Conservation (phyloP, 2,888 invertebrate genomes). For the Salticus scenicus region DNA sequence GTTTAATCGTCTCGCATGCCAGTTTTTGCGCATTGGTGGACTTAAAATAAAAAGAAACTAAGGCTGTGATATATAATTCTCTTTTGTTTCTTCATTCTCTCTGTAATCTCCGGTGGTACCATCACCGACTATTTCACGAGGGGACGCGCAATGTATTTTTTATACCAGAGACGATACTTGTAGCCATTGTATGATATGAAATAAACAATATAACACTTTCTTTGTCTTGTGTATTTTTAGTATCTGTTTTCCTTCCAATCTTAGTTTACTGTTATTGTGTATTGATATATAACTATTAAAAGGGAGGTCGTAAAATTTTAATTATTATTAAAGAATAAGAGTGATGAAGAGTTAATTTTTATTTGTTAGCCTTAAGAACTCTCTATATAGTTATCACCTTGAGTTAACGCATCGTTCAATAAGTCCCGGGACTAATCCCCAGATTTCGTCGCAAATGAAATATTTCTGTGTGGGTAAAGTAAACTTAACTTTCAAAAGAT, state of each 20-base stretch:
- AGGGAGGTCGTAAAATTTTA: too few species aligned
- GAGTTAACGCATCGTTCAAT: too few species aligned
- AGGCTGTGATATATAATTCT: conserved; percentile 66
- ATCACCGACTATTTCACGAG: conserved; percentile 10
- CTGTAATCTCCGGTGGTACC: conserved; percentile 9
- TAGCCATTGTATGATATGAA: conserved; percentile 62
- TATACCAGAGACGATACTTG: conserved; percentile 65
- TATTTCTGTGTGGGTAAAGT: too few species aligned
- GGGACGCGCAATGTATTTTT: conserved; percentile 62
- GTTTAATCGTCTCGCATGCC: not conserved
- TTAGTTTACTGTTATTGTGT: too few species aligned
- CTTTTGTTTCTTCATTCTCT: not conserved
- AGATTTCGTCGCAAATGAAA: too few species aligned
- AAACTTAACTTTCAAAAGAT: too few species aligned
- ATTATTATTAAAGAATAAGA: not conserved
- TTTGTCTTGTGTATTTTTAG: conserved; percentile 9
- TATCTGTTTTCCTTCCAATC: not conserved
- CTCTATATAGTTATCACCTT: not conserved
- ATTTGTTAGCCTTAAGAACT: not conserved
- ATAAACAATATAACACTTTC: conserved; percentile 64
- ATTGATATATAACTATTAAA: too few species aligned
- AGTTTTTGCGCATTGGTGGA: conserved; percentile 11
- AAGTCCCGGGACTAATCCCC: too few species aligned
- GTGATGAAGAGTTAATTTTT: not conserved
- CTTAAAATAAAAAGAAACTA: conserved; percentile 18